Evolutionary conservation across 1,140 invertebrate genomes (phyloP), one percentile per base, ranked within the genome.

Genomic region (Stratiolaelaps scimitus): DNA sequence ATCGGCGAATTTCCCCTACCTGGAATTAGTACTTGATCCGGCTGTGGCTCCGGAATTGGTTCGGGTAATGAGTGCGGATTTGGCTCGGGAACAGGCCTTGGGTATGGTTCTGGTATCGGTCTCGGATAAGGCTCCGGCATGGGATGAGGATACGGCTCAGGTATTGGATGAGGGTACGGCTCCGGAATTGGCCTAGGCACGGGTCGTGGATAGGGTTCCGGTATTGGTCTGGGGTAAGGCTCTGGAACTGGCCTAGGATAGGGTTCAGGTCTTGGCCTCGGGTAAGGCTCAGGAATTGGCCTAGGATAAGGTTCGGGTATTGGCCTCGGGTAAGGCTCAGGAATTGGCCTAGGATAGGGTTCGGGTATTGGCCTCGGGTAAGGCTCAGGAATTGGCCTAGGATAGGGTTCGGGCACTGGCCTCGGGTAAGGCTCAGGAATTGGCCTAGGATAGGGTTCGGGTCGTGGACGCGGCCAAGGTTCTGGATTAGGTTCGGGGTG

Each of bases 91-190:
- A 43, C 67, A 17, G 67, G 66, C 17, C 67, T 43, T 46, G 67
- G 43, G 46, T 70, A 66, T 26, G 53, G 66, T 47, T 69, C 68
- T 30, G 65, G 66, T n/a, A 67, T 48, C 67, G 40, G 45, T 17
- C 67, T 44, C 5, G 69, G 65, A 20, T 70, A 45, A 40, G 47
- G 68, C 45, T 66, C 40, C 4, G 68, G 47, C 7, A 20, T 66
- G 20, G 67, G 46, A 1, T 48, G 7, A 5, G 66, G 67, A 26
- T 48, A 46, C 26, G 47, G 44, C 23, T 68, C 44, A 15, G 45
- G 47, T 23, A 40, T 43, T 26, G 65, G 67, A 17, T 43, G 5
- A 48, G 66, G 43, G 19, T 19, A 23, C 7, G 65, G 64, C 43
- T 68, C 67, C 17, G 67, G 67, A 7, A 23, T 23, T n/a, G 67